These are phyloP conservation scores for Drosophila nannoptera DNA, from an alignment of 1,140 invertebrate species.

Conservation along the genomic window DNA sequence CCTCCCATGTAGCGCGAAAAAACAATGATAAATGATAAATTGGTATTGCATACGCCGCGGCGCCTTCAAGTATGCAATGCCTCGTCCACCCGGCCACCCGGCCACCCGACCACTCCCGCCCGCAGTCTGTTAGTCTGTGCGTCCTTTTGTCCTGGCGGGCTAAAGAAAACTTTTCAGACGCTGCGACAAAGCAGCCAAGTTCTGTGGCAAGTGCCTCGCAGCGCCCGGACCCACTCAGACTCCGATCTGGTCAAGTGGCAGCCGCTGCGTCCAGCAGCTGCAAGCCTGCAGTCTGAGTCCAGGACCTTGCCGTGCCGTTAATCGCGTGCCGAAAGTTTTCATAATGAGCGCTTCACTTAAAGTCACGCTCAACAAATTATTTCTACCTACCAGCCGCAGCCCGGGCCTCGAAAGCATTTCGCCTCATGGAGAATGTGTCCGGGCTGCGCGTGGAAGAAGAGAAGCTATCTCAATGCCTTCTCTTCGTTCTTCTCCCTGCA, in stretches of 20 bases:
- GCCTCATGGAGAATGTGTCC: background rate
- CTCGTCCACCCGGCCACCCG: background rate
- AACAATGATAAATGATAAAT: conserved; percentile 76
- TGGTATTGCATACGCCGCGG: conserved; percentile 48
- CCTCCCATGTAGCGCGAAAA: conserved; percentile 7
- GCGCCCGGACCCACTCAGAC: conserved; percentile 11
- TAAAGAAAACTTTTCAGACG: conserved; percentile 70
- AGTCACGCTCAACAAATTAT: conserved; percentile 28
- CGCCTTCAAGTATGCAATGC: conserved; percentile 23
- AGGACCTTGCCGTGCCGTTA: conserved; percentile 26
- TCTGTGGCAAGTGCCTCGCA: conserved; percentile 18
- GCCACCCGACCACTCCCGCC: background rate
- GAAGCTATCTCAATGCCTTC: too few species aligned
- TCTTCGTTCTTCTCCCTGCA: too few species aligned
- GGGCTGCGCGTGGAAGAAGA: background rate
- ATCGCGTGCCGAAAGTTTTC: conserved; percentile 66
- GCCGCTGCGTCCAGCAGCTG: conserved; percentile 4
- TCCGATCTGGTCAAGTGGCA: conserved; percentile 58
- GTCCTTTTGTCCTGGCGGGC: conserved; percentile 26
- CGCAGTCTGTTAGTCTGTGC: conserved; percentile 6
- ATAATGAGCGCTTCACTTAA: conserved; percentile 60
- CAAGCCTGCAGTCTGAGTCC: conserved; percentile 2
- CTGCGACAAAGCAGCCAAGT: conserved; percentile 63
- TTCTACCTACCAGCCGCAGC: background rate
- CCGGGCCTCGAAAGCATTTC: conserved; percentile 2